phyloP scores from a whole-genome alignment of 2,797 vertebrate species.

The Melanotaenia maccullochi region DNA sequence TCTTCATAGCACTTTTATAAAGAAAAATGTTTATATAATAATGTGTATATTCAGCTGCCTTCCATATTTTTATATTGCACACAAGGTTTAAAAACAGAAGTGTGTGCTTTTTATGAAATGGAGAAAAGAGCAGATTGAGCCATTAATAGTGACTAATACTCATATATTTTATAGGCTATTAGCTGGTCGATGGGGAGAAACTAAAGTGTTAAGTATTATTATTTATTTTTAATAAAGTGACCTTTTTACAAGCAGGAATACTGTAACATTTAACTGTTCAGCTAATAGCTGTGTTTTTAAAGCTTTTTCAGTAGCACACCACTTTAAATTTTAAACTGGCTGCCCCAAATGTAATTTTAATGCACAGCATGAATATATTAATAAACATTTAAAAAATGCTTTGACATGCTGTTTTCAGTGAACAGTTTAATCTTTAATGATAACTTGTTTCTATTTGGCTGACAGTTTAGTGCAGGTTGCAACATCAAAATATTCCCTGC shows the following conservation, averaged over 20 bases:
- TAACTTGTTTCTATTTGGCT: background rate
- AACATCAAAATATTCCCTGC: background rate
- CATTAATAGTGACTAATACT: background rate
- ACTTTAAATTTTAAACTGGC: conserved; percentile 23
- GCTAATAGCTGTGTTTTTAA: conserved; percentile 2
- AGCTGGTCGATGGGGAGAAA: background rate
- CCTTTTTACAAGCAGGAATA: background rate
- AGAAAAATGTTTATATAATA: background rate
- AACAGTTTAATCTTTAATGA: conserved; percentile 14
- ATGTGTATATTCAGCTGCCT: background rate
- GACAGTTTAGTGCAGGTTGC: background rate
- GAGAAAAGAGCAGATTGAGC: background rate
- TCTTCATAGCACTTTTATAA: background rate
- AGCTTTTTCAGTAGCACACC: background rate
- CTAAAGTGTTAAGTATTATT: conserved; percentile 7
- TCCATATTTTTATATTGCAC: background rate
- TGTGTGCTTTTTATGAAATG: background rate
- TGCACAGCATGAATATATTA: conserved; percentile 37
- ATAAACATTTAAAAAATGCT: conserved; percentile 21
- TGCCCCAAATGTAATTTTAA: conserved; percentile 27
- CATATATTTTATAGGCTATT: conserved; percentile 5
- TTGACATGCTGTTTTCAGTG: conserved; percentile 1
- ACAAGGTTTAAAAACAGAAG: background rate
- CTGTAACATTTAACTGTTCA: background rate
- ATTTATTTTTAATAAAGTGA: conserved; percentile 46